Base-by-base conservation (phyloP, 2,113 vertebrate species). In the Laterallus jamaicensis region DNA sequence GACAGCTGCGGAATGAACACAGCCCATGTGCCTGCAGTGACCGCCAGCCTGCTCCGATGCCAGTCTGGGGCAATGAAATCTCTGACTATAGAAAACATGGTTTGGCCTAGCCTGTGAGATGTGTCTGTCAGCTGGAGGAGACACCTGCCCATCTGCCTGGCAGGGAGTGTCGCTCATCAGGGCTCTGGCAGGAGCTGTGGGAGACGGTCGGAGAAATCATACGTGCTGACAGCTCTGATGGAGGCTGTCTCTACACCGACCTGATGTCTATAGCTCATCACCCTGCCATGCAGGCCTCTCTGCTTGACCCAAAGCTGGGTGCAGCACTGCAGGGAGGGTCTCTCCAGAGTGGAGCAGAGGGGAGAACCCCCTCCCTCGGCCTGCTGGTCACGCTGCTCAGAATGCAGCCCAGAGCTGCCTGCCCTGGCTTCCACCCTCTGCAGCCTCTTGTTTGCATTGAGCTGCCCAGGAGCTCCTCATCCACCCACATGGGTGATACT, bases 1-100 rank as follows among this genome's bases (percentile, higher is more conserved):
- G 75, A 62, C 47, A 83, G 85, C 55, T 66, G 10, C 67, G 29
- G 44, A 22, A 47, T 5, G 2, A 70, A 22, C 50, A 22, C 31
- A 37, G 52, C 24, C 44, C 5, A 0, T 6, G 28, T 37, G 31
- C 76, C 52, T 1, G 0, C 50, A 81, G 52, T 19, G 44, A 37
- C 82, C 25, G 67, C 0, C 0, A 85, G 67, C 35, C 9, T 7
- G 12, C 1, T 54, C n/a, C 18, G 11, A 1, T 37, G 42, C 83
- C 69, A 29, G 4, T 62, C 68, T 80, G 7, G 6, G 39, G 31
- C 76, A 86, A 10, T 25, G 59, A 70, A 77, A 31, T 59, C 25
- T 62, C 8, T 32, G 19, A 59, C 6, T 11, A 15, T 74, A 50
- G 47, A 52, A 74, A 88, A 86, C 32, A 21, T 0, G 18, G 64